Evolutionary conservation across 2,888 invertebrate genomes (phyloP).

Genomic region (Latrodectus elegans): DNA sequence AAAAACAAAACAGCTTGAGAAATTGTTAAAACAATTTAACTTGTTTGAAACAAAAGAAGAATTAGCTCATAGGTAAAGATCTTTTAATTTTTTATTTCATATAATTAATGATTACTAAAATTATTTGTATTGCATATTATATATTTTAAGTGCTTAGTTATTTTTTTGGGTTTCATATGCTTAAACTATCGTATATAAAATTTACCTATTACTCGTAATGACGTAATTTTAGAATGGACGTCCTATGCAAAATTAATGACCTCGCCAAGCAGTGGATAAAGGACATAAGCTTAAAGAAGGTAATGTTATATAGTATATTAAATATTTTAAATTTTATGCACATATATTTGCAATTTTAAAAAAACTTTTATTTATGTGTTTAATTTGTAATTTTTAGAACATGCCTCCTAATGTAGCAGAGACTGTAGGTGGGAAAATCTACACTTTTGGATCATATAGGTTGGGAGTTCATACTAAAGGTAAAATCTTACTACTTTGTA

Average conservation of each 20-base stretch:
- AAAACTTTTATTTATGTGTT: background rate
- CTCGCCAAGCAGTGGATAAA: slow-evolving; percentile 96
- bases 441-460: slow-evolving; percentile 98
- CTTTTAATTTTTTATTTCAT: background rate
- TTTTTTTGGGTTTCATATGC: background rate
- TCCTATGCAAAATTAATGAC: slow-evolving; percentile 85
- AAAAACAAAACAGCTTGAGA: slow-evolving; percentile 85
- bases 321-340: background rate
- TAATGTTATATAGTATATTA: slow-evolving; percentile 74
- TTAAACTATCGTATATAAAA: background rate
- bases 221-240: slow-evolving; percentile 77
- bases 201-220: background rate
- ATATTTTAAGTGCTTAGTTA: too few species aligned
- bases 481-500: slow-evolving; percentile 61
- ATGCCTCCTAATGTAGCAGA: slow-evolving; percentile 94
- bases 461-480: slow-evolving; percentile 95
- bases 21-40: slow-evolving; percentile 86
- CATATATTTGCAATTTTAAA: background rate
- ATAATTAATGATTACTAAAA: background rate
- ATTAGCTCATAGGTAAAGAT: slow-evolving; percentile 83
- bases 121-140: background rate
- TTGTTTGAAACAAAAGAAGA: slow-evolving; percentile 94
- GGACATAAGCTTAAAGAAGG: slow-evolving; percentile 84
- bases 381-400: slow-evolving; percentile 79
- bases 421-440: slow-evolving; percentile 95